Conservation (phyloP, 2,888 invertebrate species). For the Synergus gifuensis region DNA sequence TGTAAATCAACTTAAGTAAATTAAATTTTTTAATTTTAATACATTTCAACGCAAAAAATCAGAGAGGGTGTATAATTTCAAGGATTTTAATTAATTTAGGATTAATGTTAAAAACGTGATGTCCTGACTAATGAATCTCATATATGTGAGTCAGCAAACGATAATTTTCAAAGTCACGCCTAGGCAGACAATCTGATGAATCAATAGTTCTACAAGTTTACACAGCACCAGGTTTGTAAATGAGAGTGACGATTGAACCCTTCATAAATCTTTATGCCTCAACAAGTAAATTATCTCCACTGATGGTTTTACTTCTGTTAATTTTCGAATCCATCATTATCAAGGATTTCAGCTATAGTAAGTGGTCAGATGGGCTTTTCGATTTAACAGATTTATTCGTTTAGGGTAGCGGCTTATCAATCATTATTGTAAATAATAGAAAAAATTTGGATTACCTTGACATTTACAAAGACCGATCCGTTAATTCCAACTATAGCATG, state of each 20-base stretch:
- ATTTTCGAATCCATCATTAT: conserved; percentile 5
- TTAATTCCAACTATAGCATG: background rate
- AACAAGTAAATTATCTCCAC: background rate
- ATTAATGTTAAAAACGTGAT: too few relatives aligned
- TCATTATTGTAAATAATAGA: background rate
- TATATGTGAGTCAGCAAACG: too few relatives aligned
- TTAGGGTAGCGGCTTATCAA: background rate
- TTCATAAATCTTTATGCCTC: background rate
- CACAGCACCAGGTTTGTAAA: background rate
- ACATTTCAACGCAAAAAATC: too few relatives aligned
- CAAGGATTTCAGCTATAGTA: background rate
- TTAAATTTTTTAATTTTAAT: too few relatives aligned
- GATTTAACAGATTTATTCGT: background rate
- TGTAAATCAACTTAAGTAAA: background rate
- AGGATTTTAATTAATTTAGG: too few relatives aligned
- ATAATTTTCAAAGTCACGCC: too few relatives aligned
- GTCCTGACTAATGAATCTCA: too few relatives aligned
- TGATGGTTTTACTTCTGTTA: conserved; percentile 2
- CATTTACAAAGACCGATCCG: background rate
- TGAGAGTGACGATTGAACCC: too few relatives aligned
- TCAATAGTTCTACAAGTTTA: conserved; percentile 1
- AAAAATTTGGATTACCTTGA: background rate
- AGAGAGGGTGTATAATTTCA: too few relatives aligned
- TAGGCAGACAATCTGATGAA: background rate
- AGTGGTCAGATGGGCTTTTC: conserved; percentile 38